Percentiles rank a stretch among this genome's conserved stretches.
These are phyloP conservation scores for Ophion ventricosus DNA, from an alignment of 2,888 invertebrate species.

Conservation along the genomic window DNA sequence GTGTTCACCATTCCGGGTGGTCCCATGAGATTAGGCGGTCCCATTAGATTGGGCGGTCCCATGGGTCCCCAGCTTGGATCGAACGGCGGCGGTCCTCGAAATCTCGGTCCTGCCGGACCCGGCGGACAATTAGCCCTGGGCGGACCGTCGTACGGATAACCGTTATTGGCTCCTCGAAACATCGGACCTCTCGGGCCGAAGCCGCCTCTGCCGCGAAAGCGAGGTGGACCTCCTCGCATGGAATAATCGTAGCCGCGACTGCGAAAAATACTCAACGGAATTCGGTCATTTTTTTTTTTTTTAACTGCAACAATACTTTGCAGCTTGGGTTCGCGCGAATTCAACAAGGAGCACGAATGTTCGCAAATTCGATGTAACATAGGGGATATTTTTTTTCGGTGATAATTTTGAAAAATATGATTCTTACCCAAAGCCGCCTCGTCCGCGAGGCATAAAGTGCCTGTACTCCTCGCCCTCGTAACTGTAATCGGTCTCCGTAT, in stretches of 20 bases:
- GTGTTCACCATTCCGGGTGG: conserved; percentile 83
- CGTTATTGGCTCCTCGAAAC: conserved; percentile 84
- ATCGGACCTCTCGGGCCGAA: conserved; percentile 85
- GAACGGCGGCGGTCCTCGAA: conserved; percentile 86
- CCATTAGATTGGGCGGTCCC: conserved; percentile 85
- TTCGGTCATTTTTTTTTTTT: conserved; percentile 18
- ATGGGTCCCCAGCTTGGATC: conserved; percentile 90
- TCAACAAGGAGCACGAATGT: neutral
- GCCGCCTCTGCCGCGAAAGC: conserved; percentile 86
- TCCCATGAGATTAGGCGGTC: conserved; percentile 83
- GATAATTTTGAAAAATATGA: neutral
- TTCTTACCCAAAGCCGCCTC: conserved; percentile 84
- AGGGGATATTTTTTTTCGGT: neutral
- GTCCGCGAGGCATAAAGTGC: conserved; percentile 83
- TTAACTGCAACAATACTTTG: neutral
- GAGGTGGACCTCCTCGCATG: conserved; percentile 84
- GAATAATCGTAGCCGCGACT: conserved; percentile 68
- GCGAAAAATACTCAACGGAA: conserved; percentile 37
- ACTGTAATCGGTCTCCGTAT: conserved; percentile 78
- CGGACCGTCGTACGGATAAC: conserved; percentile 84
- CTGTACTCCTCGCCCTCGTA: conserved; percentile 83
- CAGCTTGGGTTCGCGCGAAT: neutral
- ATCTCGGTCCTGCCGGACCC: conserved; percentile 82
- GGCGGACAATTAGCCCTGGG: conserved; percentile 83
- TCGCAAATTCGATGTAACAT: neutral